Percentiles rank a stretch among this genome's conserved stretches.
Evolutionary conservation across 1,140 invertebrate genomes (phyloP).

Genomic region (Teleogryllus occipitalis): DNA sequence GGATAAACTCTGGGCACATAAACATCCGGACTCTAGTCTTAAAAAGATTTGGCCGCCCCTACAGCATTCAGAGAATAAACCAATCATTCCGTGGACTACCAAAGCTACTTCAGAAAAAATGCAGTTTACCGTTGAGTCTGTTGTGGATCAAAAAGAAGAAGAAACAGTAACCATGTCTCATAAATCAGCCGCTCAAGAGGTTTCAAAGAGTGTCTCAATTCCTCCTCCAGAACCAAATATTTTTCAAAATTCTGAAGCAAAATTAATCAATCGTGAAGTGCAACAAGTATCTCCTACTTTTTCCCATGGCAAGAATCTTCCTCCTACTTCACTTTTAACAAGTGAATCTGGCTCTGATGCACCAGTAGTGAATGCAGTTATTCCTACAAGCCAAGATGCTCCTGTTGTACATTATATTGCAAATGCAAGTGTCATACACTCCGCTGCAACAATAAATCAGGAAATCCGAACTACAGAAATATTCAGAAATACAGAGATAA

Average conservation of each 20-base stretch:
- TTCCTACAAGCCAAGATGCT: not conserved
- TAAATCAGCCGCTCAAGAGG: not conserved
- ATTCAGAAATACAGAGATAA: conserved; percentile 15
- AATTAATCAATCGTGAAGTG: not conserved
- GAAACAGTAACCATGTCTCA: not conserved
- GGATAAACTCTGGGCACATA: conserved; percentile 41
- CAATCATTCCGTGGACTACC: conserved; percentile 29
- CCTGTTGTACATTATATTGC: conserved; percentile 34
- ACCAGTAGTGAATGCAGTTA: not conserved
- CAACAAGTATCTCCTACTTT: not conserved
- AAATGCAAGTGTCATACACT: conserved; percentile 21
- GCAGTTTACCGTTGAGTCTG: not conserved
- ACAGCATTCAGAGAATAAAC: conserved; percentile 30
- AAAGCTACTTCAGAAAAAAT: conserved; percentile 29
- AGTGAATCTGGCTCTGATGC: not conserved
- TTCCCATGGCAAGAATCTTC: not conserved
- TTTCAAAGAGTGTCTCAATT: not conserved
- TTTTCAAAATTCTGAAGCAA: not conserved
- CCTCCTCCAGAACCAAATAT: not conserved
- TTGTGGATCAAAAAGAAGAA: conserved; percentile 10
- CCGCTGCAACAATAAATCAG: conserved; percentile 14
- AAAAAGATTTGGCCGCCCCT: conserved; percentile 45
- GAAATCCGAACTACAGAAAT: conserved; percentile 14
- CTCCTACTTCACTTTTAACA: not conserved
- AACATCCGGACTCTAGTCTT: conserved; percentile 37